phyloP scores from a whole-genome alignment of 2,113 vertebrate genomes.

The rat (Rattus norvegicus) region GRCr8 NC_086020.1:112543501-112544000 shows the following conservation, averaged over 20 bases:
- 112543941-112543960: conserved; percentile 24
- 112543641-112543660: not conserved
- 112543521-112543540: not conserved
- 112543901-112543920: conserved; percentile 51
- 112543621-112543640: not conserved
- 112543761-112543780: conserved; percentile 78
- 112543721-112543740: conserved; percentile 70
- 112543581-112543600: not conserved
- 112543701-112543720: conserved; percentile 48
- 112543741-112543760: conserved; percentile 78
- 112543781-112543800: conserved; percentile 76
- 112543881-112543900: conserved; percentile 60
- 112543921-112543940: conserved; percentile 19
- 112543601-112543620: not conserved
- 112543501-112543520: not conserved
- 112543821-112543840: conserved; percentile 65
- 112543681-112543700: conserved; percentile 68
- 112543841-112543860: conserved; percentile 55
- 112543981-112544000: conserved; percentile 24
- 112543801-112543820: conserved; percentile 68
- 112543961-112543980: not conserved
- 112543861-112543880: not conserved
- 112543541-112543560: not conserved
- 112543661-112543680: conserved; percentile 28
- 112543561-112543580: not conserved